Evolutionary conservation across 2,113 vertebrate genomes (phyloP).

Genomic region (Anhinga anhinga): DNA sequence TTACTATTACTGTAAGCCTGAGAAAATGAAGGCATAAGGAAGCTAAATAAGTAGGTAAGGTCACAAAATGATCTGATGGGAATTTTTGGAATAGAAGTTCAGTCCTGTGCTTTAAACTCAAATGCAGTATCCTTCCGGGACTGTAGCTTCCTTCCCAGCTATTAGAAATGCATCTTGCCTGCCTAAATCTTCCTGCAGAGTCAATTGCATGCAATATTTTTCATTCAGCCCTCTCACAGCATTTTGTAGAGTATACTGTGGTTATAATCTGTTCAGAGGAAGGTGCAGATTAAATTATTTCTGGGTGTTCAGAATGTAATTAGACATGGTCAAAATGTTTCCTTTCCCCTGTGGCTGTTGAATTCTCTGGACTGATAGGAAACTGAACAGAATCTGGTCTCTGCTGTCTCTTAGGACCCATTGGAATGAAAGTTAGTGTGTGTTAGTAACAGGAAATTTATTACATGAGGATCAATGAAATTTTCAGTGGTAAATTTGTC

Average conservation of each 20-base stretch:
- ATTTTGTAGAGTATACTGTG: background rate
- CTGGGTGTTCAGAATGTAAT: background rate
- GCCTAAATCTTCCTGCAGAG: background rate
- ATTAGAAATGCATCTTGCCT: background rate
- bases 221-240: background rate
- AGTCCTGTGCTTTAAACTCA: background rate
- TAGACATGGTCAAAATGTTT: background rate
- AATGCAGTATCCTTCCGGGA: background rate
- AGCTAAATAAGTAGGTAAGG: background rate
- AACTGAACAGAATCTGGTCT: background rate
- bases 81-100: background rate
- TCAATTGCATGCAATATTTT: background rate
- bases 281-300: background rate
- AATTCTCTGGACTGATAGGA: background rate
- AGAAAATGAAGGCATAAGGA: background rate
- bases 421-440: background rate
- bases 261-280: background rate
- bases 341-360: background rate
- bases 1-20: background rate
- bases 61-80: background rate
- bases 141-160: background rate
- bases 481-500: background rate
- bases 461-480: background rate
- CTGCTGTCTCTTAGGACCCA: background rate
- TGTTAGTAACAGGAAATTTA: background rate